Evolutionary conservation across 2,888 invertebrate species (phyloP), one percentile per base, ranked within the genome.

Genomic region (Hipparchia semele): DNA sequence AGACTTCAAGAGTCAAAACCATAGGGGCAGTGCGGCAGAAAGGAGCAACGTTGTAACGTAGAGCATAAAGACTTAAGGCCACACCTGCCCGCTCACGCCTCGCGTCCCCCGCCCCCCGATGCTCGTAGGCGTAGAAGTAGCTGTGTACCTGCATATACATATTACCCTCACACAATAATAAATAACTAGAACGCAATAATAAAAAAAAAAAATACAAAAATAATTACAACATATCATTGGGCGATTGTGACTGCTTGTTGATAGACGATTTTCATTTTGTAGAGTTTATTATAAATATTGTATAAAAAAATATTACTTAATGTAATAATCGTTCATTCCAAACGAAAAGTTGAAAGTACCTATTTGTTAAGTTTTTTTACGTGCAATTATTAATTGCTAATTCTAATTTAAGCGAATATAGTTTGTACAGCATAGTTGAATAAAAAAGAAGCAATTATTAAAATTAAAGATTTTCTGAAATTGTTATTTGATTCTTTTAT

Each of bases 311-410:
- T 87, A 89, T 89, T 90, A 90, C 87, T 83, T 90, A 89, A 87
- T 87, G 87, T 91, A 90, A 92, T 90, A 89, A 92, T 91, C 86
- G 93, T 94, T 94, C 94, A 94, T 94, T 94, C 94, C 94, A 94
- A 90, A 91, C 88, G 91, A 94, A 92, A 92, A 89, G 92, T 92
- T 94, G 91, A 93, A 89, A 88, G 85, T 92, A 93, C 87, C 88
- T 94, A 92, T 91, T 94, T 93, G 92, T 94, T 94, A 94, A 94
- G 94, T 94, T 94, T 94, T 89, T 94, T 94, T 94, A 94, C 94
- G 94, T 94, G 94, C 94, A 94, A 94, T 94, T 94, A 93, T 94
- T 94, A 92, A 94, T 93, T 93, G 94, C 94, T 94, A 94, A 92
- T 91, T 91, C 84, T 91, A 93, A 91, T 93, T 89, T 94, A 94